Percentiles rank a stretch among this genome's conserved stretches.
Conservation (phyloP, 2,113 vertebrate species). For the Deroptyus accipitrinus region DNA sequence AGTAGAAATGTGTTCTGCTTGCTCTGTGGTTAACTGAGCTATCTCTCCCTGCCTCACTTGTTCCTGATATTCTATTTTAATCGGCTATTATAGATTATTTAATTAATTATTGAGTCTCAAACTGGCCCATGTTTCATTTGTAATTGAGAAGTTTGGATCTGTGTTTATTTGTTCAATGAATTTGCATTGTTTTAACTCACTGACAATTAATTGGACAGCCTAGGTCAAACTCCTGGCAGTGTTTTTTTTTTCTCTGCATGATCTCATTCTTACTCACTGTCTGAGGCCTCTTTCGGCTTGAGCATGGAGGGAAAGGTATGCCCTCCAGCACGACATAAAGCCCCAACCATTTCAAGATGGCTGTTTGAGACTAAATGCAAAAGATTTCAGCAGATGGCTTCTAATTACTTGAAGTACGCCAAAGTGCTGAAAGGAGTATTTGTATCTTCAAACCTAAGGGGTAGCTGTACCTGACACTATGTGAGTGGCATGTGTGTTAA, state of each 20-base stretch:
- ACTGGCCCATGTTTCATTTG: not conserved
- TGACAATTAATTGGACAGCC: constrained; percentile 45
- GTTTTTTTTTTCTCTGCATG: constrained; percentile 1
- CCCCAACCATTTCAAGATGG: constrained; percentile 55
- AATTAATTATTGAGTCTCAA: not conserved
- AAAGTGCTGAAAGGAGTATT: constrained; percentile 63
- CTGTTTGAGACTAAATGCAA: constrained; percentile 12
- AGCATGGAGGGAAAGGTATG: constrained; percentile 22
- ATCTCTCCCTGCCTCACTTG: not conserved
- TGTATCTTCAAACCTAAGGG: constrained; percentile 59
- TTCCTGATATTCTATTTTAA: constrained; percentile 25
- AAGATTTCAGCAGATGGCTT: constrained; percentile 66
- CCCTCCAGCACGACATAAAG: constrained; percentile 48
- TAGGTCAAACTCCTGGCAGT: constrained; percentile 20
- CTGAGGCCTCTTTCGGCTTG: constrained; percentile 22
- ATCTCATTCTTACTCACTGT: constrained; percentile 40
- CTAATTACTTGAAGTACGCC: constrained; percentile 68
- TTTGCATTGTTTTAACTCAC: constrained; percentile 38
- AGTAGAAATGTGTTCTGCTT: not conserved
- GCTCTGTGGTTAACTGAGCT: not conserved
- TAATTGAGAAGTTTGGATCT: constrained; percentile 3
- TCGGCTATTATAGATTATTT: not conserved
- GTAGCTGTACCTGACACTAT: constrained; percentile 55
- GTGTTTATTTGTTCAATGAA: constrained; percentile 29
- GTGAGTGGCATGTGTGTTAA: constrained; percentile 61